phyloP scores from a whole-genome alignment of 92 coral and sea anemone species.

The Chrysogorgia sp. region DNA sequence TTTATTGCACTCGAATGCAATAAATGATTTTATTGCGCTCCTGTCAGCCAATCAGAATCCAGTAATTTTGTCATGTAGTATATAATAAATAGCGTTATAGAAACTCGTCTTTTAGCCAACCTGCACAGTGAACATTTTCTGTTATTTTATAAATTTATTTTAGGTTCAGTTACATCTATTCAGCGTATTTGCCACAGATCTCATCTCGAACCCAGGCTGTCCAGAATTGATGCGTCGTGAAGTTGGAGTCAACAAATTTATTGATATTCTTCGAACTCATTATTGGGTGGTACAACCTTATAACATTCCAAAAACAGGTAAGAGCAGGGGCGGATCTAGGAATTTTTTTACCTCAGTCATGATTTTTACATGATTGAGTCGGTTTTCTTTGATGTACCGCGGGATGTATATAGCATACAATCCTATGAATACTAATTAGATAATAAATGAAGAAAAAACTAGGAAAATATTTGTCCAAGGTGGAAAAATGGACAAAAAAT shows the following conservation, averaged over 20 bases:
- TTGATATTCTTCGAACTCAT: constrained; percentile 87
- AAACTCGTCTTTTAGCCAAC: background rate
- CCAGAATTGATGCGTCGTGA: constrained; percentile 96
- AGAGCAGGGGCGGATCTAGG: too few relatives aligned
- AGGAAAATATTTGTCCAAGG: too few relatives aligned
- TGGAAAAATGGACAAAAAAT: too few relatives aligned
- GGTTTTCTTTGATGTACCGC: too few relatives aligned
- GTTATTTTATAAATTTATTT: background rate
- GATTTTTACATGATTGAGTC: too few relatives aligned
- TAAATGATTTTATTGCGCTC: too few relatives aligned
- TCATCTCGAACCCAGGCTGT: constrained; percentile 86
- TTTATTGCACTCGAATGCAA: too few relatives aligned
- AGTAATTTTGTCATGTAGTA: too few relatives aligned
- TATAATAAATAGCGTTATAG: background rate
- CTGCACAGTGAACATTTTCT: background rate
- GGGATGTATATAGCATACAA: too few relatives aligned
- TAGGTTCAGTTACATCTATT: constrained; percentile 95
- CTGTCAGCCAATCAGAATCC: too few relatives aligned
- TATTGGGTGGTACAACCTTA: constrained; percentile 69
- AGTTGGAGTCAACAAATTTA: constrained; percentile 95
- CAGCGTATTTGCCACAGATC: constrained; percentile 98
- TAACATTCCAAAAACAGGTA: constrained; percentile 60
- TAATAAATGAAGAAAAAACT: too few relatives aligned
- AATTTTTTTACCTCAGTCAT: background rate
- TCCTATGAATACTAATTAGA: too few relatives aligned